Evolutionary conservation across 2,888 invertebrate species (phyloP).

Genomic region (Miltochrista miniata): DNA sequence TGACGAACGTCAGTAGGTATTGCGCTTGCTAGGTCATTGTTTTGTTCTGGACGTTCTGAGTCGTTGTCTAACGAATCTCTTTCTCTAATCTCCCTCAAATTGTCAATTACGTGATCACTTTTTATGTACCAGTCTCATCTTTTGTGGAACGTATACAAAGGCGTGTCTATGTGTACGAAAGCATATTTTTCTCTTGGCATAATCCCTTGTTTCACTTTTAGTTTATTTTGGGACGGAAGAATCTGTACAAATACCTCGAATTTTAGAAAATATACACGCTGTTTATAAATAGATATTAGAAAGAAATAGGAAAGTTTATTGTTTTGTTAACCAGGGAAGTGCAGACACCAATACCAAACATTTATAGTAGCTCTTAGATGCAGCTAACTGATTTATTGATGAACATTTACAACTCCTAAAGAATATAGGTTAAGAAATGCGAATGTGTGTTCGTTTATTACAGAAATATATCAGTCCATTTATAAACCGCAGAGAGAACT

Average conservation of each 20-base stretch:
- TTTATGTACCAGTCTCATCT: conserved; percentile 33
- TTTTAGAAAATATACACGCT: conserved; percentile 36
- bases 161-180: conserved; percentile 28
- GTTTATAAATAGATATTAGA: conserved; percentile 33
- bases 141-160: conserved; percentile 41
- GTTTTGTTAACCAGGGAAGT: neutral
- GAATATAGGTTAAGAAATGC: neutral
- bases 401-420: neutral
- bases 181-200: conserved; percentile 68
- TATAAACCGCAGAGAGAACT: conserved; percentile 36
- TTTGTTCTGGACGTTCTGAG: no score
- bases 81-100: no score
- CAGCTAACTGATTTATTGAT: neutral
- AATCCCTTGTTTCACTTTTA: conserved; percentile 61
- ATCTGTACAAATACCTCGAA: conserved; percentile 45
- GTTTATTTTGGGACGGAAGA: conserved; percentile 58
- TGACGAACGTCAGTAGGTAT: neutral
- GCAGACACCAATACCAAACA: conserved; percentile 5
- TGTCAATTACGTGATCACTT: no score
- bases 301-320: conserved; percentile 20
- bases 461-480: conserved; percentile 40
- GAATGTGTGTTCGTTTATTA: conserved; percentile 19
- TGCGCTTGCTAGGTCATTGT: no score
- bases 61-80: no score
- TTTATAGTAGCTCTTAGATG: neutral